Conservation (phyloP, 92 coral and sea anemone genomes). For the Anthopleura xanthogrammica region DNA sequence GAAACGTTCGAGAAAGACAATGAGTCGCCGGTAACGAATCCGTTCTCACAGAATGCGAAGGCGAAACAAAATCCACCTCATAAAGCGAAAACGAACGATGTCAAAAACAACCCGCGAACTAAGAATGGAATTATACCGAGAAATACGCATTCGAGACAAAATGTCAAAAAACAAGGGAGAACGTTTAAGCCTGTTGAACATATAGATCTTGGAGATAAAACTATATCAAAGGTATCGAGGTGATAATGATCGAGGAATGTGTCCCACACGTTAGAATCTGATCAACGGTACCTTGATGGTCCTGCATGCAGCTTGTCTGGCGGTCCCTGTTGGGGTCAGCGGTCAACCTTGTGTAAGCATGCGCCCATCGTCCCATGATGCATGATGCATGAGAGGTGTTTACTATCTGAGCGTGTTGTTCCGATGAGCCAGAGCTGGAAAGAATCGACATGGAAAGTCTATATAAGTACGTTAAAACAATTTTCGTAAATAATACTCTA, state of each 20-base stretch:
- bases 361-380: neutral
- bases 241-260: neutral
- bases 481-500: neutral
- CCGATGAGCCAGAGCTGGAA: neutral
- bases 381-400: neutral
- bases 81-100: constrained; percentile 24
- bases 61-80: neutral
- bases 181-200: constrained; percentile 30
- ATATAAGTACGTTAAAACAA: neutral
- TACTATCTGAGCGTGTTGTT: neutral
- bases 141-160: constrained; percentile 13
- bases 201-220: constrained; percentile 39
- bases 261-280: constrained; percentile 11
- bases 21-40: neutral
- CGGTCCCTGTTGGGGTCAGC: neutral
- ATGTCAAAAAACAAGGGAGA: neutral
- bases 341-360: neutral
- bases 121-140: constrained; percentile 28
- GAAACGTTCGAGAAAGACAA: constrained; percentile 10
- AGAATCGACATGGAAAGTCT: neutral
- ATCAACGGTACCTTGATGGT: neutral
- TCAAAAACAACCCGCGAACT: neutral
- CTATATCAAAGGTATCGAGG: constrained; percentile 11
- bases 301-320: neutral
- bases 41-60: neutral